These are phyloP conservation scores for Sylvietta virens DNA, from an alignment of 2,113 vertebrate genomes.

Conservation along the genomic window DNA sequence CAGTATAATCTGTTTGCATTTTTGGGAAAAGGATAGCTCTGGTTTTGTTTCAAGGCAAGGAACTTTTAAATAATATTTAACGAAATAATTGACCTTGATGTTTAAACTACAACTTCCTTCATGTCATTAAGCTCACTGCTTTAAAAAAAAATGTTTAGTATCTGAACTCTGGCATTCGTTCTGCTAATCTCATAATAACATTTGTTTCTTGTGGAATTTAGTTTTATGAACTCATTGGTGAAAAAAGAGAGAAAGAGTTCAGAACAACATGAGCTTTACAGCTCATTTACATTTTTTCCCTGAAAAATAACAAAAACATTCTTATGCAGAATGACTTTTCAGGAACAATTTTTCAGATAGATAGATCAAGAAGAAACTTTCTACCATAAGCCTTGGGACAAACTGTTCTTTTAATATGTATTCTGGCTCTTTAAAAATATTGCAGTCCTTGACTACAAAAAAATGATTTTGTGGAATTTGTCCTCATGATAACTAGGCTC, in stretches of 20 bases:
- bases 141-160: neutral
- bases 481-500: conserved; percentile 8
- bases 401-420: conserved; percentile 14
- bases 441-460: conserved; percentile 12
- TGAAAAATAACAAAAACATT: neutral
- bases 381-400: neutral
- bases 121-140: conserved; percentile 1
- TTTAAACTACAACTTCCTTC: conserved; percentile 50
- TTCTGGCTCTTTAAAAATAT: conserved; percentile 5
- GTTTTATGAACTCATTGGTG: conserved; percentile 19
- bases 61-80: conserved; percentile 57
- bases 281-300: conserved; percentile 11
- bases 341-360: conserved; percentile 44
- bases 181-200: conserved; percentile 42
- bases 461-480: neutral
- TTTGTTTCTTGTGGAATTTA: conserved; percentile 31
- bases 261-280: conserved; percentile 5
- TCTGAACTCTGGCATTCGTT: conserved; percentile 29
- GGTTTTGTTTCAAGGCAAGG: conserved; percentile 54
- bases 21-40: conserved; percentile 31
- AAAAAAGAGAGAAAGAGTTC: conserved; percentile 10
- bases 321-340: conserved; percentile 12
- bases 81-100: conserved; percentile 57
- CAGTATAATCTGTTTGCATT: conserved; percentile 55
- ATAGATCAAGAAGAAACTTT: neutral